phyloP scores from a whole-genome alignment of 2,113 vertebrate species.

The Riparia riparia region DNA sequence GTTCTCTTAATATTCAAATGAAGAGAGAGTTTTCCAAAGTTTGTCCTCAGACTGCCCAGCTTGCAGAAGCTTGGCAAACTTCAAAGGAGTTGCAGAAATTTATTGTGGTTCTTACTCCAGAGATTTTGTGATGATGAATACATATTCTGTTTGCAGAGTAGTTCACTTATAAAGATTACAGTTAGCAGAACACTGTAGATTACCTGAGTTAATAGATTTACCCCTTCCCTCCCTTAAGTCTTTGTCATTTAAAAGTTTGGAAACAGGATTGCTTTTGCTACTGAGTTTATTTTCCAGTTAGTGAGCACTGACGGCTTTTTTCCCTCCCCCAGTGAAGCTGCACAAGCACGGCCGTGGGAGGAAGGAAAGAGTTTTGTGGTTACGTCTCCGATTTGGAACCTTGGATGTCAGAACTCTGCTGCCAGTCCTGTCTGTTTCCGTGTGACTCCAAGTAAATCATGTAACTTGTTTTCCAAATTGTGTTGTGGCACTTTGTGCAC shows the following conservation, averaged over 20 bases:
- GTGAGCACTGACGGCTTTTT: background rate
- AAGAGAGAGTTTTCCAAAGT: slow-evolving; percentile 45
- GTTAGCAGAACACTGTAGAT: background rate
- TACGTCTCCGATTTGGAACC: background rate
- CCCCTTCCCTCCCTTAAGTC: background rate
- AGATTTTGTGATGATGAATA: background rate
- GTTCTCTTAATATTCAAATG: slow-evolving; percentile 35
- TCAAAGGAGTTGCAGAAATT: slow-evolving; percentile 8
- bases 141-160: background rate
- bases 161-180: background rate
- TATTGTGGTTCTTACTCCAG: background rate
- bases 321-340: background rate
- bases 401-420: background rate
- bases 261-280: slow-evolving; percentile 18
- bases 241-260: background rate
- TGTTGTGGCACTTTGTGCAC: background rate
- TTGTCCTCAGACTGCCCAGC: background rate
- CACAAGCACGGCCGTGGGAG: background rate
- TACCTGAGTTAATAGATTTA: background rate
- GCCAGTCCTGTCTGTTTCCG: background rate
- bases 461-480: background rate
- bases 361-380: slow-evolving; percentile 51
- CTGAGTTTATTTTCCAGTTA: slow-evolving; percentile 32
- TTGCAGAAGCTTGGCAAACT: background rate
- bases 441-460: fast-evolving